phyloP scores from a whole-genome alignment of 2,888 invertebrate genomes.

The Temnothorax unifasciatus region DNA sequence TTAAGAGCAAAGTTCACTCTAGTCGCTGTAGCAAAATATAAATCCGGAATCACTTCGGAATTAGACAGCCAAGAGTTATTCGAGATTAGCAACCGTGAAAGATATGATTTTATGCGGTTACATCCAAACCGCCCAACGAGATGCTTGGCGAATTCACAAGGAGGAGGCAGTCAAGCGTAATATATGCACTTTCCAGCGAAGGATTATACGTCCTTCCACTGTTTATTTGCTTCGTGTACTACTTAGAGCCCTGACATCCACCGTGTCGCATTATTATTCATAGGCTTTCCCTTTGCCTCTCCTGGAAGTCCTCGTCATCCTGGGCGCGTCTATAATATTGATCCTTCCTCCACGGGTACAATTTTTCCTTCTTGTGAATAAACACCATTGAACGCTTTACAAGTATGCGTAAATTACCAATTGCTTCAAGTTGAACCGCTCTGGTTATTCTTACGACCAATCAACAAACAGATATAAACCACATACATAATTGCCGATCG shows the following conservation, averaged over 20 bases:
- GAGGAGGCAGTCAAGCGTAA: conserved; percentile 34
- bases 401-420: conserved; percentile 15
- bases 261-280: conserved; percentile 73
- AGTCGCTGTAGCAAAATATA: conserved; percentile 50
- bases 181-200: conserved; percentile 49
- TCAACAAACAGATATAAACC: too few species aligned
- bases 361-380: conserved; percentile 58
- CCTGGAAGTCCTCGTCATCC: conserved; percentile 45
- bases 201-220: conserved; percentile 60
- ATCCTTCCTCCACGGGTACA: conserved; percentile 48
- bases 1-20: conserved; percentile 50
- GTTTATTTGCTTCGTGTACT: conserved; percentile 58
- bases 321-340: conserved; percentile 41
- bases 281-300: conserved; percentile 40
- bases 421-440: neutral
- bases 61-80: conserved; percentile 46
- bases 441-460: conserved; percentile 17
- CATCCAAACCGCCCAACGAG: conserved; percentile 17
- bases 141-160: conserved; percentile 30
- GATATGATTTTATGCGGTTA: conserved; percentile 63
- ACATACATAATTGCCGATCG: conserved; percentile 18
- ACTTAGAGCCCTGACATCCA: conserved; percentile 65
- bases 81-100: conserved; percentile 64
- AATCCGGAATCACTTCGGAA: conserved; percentile 59
- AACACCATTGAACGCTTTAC: conserved; percentile 12